These are phyloP conservation scores for Mesorhabditis sp. DNA, from an alignment of 2,888 invertebrate genomes.

Conservation along the genomic window DNA sequence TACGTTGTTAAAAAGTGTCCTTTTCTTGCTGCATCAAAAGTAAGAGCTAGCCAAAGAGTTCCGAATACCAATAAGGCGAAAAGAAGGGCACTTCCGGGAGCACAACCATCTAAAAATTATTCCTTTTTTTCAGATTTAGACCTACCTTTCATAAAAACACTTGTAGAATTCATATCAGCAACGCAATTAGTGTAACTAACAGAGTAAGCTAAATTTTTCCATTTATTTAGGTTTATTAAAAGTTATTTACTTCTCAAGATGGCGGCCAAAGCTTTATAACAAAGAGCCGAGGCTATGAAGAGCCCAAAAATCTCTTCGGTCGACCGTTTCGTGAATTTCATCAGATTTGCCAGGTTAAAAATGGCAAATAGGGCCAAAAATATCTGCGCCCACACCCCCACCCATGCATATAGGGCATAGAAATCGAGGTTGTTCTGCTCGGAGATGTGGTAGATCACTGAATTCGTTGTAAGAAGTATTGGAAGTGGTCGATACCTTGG, in stretches of 20 bases:
- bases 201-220: neutral
- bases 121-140: neutral
- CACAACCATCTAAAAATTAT: conserved; percentile 14
- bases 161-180: neutral
- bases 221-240: neutral
- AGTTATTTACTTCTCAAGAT: conserved; percentile 20
- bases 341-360: conserved; percentile 37
- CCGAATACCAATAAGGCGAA: conserved; percentile 43
- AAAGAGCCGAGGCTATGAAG: conserved; percentile 27
- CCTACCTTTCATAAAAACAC: neutral
- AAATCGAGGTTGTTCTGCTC: conserved; percentile 34
- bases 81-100: conserved; percentile 30
- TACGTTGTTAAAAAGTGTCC: conserved; percentile 25
- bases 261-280: conserved; percentile 26
- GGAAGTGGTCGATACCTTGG: conserved; percentile 24
- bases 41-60: conserved; percentile 39
- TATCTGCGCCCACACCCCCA: conserved; percentile 44
- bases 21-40: conserved; percentile 22
- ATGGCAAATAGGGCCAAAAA: conserved; percentile 37
- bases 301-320: conserved; percentile 38
- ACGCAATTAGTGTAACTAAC: conserved; percentile 5
- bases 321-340: conserved; percentile 45
- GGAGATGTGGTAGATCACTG: conserved; percentile 44
- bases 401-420: conserved; percentile 39
- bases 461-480: neutral